Percentiles rank a stretch among this genome's conserved stretches.
Evolutionary conservation across 2,797 vertebrate species (phyloP).

Genomic region (Synaphobranchus kaupii): DNA sequence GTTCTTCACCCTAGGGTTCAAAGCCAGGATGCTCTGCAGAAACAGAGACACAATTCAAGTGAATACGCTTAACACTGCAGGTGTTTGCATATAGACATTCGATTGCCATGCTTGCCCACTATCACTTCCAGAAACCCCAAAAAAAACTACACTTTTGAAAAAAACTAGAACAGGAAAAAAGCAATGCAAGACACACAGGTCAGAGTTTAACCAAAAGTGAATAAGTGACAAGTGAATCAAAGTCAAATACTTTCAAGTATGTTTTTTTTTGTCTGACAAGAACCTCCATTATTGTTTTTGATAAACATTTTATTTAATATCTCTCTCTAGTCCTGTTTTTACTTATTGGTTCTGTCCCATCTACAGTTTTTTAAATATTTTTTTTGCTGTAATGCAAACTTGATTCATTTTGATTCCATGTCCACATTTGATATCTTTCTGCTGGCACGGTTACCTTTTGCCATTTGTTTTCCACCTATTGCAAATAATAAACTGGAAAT

Average conservation of each 20-base stretch:
- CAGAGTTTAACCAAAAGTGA: neutral
- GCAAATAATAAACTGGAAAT: neutral
- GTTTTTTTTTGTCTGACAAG: neutral
- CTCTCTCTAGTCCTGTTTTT: too few species aligned
- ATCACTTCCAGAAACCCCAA: neutral
- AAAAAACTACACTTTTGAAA: neutral
- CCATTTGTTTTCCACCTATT: neutral
- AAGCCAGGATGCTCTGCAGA: constrained; percentile 74
- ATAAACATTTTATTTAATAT: too few species aligned
- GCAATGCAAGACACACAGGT: neutral
- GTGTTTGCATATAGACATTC: neutral
- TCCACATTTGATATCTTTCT: neutral
- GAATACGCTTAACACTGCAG: neutral
- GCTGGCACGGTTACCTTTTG: neutral
- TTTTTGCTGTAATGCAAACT: neutral
- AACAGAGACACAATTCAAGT: constrained; percentile 20
- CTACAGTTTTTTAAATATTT: too few species aligned
- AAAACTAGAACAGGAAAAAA: neutral
- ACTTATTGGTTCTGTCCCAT: too few species aligned
- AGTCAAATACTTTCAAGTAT: neutral
- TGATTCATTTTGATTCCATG: neutral
- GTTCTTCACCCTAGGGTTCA: constrained; percentile 76
- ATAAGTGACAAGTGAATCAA: too few species aligned
- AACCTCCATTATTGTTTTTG: neutral
- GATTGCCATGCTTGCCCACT: neutral